Percentiles rank a stretch among this genome's conserved stretches.
phyloP scores from a whole-genome alignment of 2,888 invertebrate species.

The Corbicula japonica region DNA sequence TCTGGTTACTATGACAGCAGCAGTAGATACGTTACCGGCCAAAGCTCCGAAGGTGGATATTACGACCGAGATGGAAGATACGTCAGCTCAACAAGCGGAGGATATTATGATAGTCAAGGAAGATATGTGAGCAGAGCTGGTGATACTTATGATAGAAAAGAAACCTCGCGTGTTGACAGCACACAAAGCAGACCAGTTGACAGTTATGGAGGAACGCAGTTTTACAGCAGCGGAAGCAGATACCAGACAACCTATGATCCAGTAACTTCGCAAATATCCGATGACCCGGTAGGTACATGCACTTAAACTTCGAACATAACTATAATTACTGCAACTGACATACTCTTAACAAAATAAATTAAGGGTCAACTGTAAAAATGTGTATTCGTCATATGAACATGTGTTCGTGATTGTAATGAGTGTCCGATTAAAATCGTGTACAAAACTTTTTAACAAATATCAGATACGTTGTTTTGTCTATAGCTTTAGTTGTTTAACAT shows the following conservation, averaged over 20 bases:
- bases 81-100: background rate
- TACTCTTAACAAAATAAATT: no score
- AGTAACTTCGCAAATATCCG: slow-evolving; percentile 52
- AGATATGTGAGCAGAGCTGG: background rate
- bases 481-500: no score
- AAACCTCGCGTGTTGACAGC: slow-evolving; percentile 4
- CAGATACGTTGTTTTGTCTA: no score
- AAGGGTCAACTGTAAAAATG: no score
- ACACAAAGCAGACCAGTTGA: slow-evolving; percentile 36
- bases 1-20: slow-evolving; percentile 7
- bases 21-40: slow-evolving; percentile 9
- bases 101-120: background rate
- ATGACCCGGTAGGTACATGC: slow-evolving; percentile 45
- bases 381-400: no score
- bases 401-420: no score
- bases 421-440: no score
- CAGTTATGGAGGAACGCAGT: slow-evolving; percentile 56
- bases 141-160: slow-evolving; percentile 14
- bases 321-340: no score
- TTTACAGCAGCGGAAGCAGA: slow-evolving; percentile 40
- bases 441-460: no score
- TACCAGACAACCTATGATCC: slow-evolving; percentile 58
- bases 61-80: slow-evolving; percentile 17
- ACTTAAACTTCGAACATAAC: no score
- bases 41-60: slow-evolving; percentile 16